Conservation (phyloP, 2,888 invertebrate species). For the Heliconius erato region DNA sequence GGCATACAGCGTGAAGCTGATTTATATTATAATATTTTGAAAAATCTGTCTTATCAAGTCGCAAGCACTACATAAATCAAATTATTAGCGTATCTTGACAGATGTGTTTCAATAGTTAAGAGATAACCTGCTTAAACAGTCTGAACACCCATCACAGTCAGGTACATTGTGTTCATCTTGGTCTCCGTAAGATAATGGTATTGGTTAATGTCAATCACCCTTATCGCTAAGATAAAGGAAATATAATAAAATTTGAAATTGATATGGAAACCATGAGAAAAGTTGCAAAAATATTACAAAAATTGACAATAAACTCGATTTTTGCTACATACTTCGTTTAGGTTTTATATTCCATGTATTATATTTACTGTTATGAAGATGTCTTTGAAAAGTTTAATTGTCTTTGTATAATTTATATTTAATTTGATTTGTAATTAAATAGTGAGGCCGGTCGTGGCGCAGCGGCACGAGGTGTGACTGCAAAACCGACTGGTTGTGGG, state of each 20-base stretch:
- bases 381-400: too few relatives aligned
- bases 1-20: too few relatives aligned
- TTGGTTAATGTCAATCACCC: slow-evolving; percentile 41
- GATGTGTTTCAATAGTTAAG: slow-evolving; percentile 33
- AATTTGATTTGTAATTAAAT: too few relatives aligned
- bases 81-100: slow-evolving; percentile 38
- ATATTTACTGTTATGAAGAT: too few relatives aligned
- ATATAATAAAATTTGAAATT: slow-evolving; percentile 14
- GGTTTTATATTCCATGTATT: too few relatives aligned
- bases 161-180: slow-evolving; percentile 23
- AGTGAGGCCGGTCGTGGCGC: too few relatives aligned
- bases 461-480: too few relatives aligned
- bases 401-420: too few relatives aligned
- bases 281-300: neutral
- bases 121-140: slow-evolving; percentile 30
- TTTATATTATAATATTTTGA: too few relatives aligned
- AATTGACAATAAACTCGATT: neutral
- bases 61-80: slow-evolving; percentile 23
- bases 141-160: neutral
- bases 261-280: neutral
- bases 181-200: slow-evolving; percentile 36
- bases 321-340: too few relatives aligned
- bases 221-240: slow-evolving; percentile 36
- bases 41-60: neutral
- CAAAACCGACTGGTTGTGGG: too few relatives aligned